Evolutionary conservation across 2,113 vertebrate species (phyloP), one percentile per base, ranked within the genome.

Genomic region (Varanus salvator): DNA sequence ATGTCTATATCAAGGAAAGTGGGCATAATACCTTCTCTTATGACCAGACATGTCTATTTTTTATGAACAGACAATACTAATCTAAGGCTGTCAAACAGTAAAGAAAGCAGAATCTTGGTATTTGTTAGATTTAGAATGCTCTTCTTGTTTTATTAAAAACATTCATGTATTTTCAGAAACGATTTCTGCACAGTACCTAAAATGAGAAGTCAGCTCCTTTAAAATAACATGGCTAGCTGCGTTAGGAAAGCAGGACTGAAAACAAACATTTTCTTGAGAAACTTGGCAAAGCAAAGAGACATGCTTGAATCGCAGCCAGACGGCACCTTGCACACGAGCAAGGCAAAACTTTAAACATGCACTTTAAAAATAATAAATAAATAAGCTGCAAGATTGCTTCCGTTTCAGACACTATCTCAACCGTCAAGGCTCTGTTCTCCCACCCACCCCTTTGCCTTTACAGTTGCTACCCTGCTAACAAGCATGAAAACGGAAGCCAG

Each of bases 271-370:
- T 72, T 29, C 80, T 48, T 64, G 52, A 89, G 69, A 3, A 64
- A 92, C 48, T 71, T 91, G 71, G 87, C 78, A 77, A 90, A 89
- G 27, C 7, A 44, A 75, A 88, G 72, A 66, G 83, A 85, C 4
- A 15, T 48, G 34, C 93, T 91, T 68, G 11, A 83, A 86, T 81
- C 54, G 57, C 92, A 90, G 74, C 74, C 66, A 66, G 71, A 27
- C 84, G 66, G 52, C 12, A 38, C 29, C 34, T 78, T 88, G 29
- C 85, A 85, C 31, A 86, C 31, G 17, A 87, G 69, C 15, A 89
- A 92, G 90, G 87, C 34, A 89, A 93, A 81, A 86, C 87, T 84
- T 91, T 77, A 38, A 90, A 91, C 7, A 29, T 57, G 34, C 27
- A 34, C 21, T 60, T 48, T 83, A 78, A 87, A 71, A 87, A 92